Evolutionary conservation across 2,113 vertebrate species (phyloP).

Genomic region (Naja naja): DNA sequence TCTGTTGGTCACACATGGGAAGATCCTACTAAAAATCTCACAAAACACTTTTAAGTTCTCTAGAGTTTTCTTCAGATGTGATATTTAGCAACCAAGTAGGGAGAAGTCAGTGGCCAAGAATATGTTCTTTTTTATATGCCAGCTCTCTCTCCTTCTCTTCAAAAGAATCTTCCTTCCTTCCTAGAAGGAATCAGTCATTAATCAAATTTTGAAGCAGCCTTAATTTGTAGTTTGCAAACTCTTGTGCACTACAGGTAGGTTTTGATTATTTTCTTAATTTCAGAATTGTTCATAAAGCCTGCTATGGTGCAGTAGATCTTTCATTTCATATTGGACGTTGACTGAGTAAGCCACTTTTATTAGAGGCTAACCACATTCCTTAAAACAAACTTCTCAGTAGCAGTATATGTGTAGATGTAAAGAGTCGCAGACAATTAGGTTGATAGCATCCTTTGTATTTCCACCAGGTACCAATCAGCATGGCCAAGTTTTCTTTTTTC

Average conservation of each 20-base stretch:
- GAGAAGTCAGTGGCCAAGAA: neutral
- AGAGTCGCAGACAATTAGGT: neutral
- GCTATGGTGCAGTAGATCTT: neutral
- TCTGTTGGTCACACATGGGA: neutral
- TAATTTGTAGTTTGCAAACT: neutral
- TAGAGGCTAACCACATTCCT: neutral
- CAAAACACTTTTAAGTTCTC: neutral
- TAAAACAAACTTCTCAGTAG: neutral
- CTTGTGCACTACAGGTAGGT: neutral
- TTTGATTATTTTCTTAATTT: neutral
- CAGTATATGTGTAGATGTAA: neutral
- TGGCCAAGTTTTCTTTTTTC: neutral
- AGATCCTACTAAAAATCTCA: neutral
- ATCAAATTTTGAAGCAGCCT: neutral
- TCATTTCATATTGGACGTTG: too few species aligned
- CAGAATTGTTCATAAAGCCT: neutral
- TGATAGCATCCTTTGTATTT: neutral
- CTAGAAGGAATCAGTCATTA: neutral
- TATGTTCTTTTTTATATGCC: neutral
- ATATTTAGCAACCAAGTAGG: neutral
- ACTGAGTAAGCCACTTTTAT: neutral
- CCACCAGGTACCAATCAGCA: neutral
- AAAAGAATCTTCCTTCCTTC: neutral
- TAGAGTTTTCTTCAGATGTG: neutral
- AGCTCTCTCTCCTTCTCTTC: neutral